phyloP scores from a whole-genome alignment of 2,888 invertebrate genomes.

The Rugalucina vietnamica region DNA sequence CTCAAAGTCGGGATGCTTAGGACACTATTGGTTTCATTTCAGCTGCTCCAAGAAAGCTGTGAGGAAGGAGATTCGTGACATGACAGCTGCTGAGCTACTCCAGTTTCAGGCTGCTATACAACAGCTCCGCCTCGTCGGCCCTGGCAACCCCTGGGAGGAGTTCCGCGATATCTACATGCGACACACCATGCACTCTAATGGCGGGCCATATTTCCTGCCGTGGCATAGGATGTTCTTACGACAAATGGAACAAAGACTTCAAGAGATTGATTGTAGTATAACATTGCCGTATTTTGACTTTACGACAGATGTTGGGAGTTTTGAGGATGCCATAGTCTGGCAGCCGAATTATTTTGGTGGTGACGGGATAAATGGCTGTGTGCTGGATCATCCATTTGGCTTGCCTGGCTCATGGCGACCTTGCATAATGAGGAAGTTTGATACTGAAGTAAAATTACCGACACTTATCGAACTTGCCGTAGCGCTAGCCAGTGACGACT shows the following conservation, averaged over 20 bases:
- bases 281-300: conserved; percentile 82
- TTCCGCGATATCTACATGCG: conserved; percentile 78
- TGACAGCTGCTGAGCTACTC: conserved; percentile 76
- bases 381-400: conserved; percentile 81
- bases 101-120: conserved; percentile 80
- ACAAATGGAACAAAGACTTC: conserved; percentile 77
- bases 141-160: conserved; percentile 77
- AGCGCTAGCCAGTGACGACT: conserved; percentile 76
- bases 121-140: conserved; percentile 69
- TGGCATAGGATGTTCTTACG: conserved; percentile 81
- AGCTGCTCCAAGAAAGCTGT: conserved; percentile 74
- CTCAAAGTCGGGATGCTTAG: no score
- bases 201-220: conserved; percentile 77
- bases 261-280: conserved; percentile 79
- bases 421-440: conserved; percentile 79
- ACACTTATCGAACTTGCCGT: conserved; percentile 74
- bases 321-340: conserved; percentile 80
- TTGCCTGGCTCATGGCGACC: conserved; percentile 77
- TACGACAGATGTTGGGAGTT: conserved; percentile 79
- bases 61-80: conserved; percentile 80
- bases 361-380: conserved; percentile 76
- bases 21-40: no score
- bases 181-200: conserved; percentile 79
- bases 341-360: conserved; percentile 82
- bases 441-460: conserved; percentile 75